Conservation (phyloP, 2,888 invertebrate genomes). For the Isotomurus palustris region DNA sequence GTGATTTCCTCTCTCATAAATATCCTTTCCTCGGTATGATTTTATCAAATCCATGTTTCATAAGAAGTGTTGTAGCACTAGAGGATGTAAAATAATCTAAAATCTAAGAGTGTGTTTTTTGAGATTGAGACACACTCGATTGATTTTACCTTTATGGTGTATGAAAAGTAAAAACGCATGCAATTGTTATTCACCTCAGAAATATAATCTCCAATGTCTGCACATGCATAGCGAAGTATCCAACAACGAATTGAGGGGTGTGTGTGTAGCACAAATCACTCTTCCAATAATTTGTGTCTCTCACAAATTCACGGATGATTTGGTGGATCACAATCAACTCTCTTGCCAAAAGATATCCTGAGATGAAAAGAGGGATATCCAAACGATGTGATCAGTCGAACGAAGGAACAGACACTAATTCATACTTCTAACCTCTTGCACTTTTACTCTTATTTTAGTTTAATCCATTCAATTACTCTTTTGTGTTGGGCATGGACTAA, state of each 20-base stretch:
- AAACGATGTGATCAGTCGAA: constrained; percentile 24
- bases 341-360: not conserved
- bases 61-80: not conserved
- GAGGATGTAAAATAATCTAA: not conserved
- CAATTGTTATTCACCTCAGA: no score
- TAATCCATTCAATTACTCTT: no score
- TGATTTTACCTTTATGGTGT: not conserved
- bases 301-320: no score
- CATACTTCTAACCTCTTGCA: constrained; percentile 21
- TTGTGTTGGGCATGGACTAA: no score
- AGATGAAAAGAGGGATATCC: no score
- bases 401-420: constrained; percentile 37
- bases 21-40: constrained; percentile 1
- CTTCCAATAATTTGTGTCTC: no score
- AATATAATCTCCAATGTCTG: no score
- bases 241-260: no score
- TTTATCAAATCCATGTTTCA: not conserved
- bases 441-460: constrained; percentile 20
- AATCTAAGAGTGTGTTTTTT: not conserved
- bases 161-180: not conserved
- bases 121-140: not conserved
- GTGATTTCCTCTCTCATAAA: not conserved
- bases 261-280: no score
- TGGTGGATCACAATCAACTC: no score
- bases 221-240: no score